phyloP scores from a whole-genome alignment of 2,113 vertebrate species.

The Cephalopterus ornatus region DNA sequence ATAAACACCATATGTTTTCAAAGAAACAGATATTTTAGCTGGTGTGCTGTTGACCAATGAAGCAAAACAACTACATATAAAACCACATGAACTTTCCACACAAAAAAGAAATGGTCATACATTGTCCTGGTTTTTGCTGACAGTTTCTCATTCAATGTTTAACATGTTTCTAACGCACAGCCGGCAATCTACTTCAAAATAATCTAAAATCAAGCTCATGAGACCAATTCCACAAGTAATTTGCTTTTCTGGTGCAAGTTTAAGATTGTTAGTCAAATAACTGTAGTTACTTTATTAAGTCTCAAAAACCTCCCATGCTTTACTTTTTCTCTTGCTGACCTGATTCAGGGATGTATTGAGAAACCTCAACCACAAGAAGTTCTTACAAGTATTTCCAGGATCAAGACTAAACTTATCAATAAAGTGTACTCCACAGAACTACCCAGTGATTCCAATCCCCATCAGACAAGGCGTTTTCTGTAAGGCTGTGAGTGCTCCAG shows the following conservation, averaged over 20 bases:
- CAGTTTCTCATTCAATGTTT: constrained; percentile 1
- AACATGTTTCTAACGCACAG: not conserved
- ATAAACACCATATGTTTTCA: constrained; percentile 52
- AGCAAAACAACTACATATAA: not conserved
- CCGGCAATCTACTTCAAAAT: not conserved
- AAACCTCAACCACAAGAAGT: not conserved
- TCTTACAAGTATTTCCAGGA: not conserved
- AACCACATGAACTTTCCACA: not conserved
- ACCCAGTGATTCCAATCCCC: not conserved
- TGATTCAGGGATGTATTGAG: not conserved
- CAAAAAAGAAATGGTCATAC: not conserved
- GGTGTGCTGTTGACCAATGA: constrained; percentile 14
- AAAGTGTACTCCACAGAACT: not conserved
- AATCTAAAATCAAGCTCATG: constrained; percentile 27
- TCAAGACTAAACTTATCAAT: not conserved
- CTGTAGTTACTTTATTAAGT: not conserved
- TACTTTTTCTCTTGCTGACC: not conserved
- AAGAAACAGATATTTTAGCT: constrained; percentile 39
- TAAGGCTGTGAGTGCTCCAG: not conserved
- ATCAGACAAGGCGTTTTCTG: not conserved
- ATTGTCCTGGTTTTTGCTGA: not conserved
- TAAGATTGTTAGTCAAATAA: not conserved
- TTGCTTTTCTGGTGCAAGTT: constrained; percentile 39
- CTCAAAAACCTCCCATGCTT: not conserved
- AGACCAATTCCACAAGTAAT: not conserved